Evolutionary conservation across 2,113 vertebrate genomes (phyloP).

Genomic region (Laticauda colubrina): DNA sequence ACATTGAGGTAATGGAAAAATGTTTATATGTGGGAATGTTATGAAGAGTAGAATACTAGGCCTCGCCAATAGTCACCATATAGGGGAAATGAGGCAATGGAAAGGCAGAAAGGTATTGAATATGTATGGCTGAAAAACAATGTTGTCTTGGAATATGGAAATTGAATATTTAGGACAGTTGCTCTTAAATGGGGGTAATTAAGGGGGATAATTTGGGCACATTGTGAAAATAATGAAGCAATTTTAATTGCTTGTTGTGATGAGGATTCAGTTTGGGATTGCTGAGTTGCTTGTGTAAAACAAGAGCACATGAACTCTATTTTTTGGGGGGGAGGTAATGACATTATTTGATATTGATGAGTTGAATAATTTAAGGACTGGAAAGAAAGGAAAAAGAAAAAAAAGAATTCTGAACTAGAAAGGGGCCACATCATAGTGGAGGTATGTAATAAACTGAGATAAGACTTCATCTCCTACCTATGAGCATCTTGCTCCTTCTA

Average conservation of each 20-base stretch:
- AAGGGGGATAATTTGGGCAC: neutral
- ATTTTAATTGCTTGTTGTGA: neutral
- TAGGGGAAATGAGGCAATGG: neutral
- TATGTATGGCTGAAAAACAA: neutral
- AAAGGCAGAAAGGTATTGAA: neutral
- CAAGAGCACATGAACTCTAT: neutral
- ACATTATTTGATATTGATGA: neutral
- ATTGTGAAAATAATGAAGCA: neutral
- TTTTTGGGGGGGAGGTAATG: neutral
- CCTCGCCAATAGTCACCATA: too few species aligned
- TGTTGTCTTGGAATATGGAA: neutral
- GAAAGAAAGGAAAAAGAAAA: too few species aligned
- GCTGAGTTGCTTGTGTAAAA: neutral
- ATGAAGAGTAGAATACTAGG: neutral
- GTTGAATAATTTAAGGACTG: neutral
- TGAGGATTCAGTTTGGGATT: neutral
- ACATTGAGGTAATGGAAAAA: neutral
- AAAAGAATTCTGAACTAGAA: neutral
- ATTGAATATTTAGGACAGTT: neutral
- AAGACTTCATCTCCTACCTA: neutral
- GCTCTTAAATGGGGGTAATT: neutral
- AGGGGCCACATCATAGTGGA: neutral
- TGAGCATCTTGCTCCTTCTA: neutral
- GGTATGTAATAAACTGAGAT: neutral
- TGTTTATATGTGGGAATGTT: neutral